Base-by-base conservation (phyloP, 2,888 invertebrate species). In the Agriopis aurantiaria region DNA sequence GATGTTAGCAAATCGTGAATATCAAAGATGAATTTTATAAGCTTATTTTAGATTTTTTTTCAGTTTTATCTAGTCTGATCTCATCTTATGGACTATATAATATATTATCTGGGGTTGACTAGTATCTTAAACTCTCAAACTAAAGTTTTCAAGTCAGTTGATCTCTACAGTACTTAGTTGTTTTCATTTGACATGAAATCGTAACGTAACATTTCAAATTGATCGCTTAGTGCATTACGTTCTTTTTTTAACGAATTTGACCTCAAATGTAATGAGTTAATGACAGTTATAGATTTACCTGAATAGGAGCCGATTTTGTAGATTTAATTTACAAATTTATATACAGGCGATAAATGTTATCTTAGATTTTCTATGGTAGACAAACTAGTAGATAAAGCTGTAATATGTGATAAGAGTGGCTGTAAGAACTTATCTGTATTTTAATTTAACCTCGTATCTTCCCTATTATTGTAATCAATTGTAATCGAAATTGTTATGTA, bases 381-480 rank as follows among this genome's bases (percentile, higher is more conserved):
- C 85, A 87, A 88, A 89, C 83, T 91, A 89, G 89, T 88, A 87
- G 86, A 78, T 91, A 88, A 82, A 90, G 88, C 87, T 91, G 89
- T 92, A 86, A 89, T 91, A 90, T 93, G 93, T 94, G 94, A 93
- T 93, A 94, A 93, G 93, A 90, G 93, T 91, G 94, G 93, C 93
- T 94, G 94, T 93, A 92, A 91, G 88, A 88, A 83, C 84, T 85
- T 87, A 82, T 69, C 68, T 84, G 81, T 67, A 62, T 53, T 87
- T 86, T 88, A 83, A 83, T 88, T 86, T 88, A 80, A 82, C 81
- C 83, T 85, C 83, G 81, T 86, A 86, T 88, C 87, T 87, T 87
- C 85, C 85, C 79, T 82, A 83, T 83, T 85, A 82, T 83, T 80
- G 82, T 77, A 68, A 71, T 71, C 71, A 74, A 75, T 73, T 74